Evolutionary conservation across 2,113 vertebrate genomes (phyloP), one percentile per base, ranked within the genome.

Genomic region (Syrrhaptes paradoxus): DNA sequence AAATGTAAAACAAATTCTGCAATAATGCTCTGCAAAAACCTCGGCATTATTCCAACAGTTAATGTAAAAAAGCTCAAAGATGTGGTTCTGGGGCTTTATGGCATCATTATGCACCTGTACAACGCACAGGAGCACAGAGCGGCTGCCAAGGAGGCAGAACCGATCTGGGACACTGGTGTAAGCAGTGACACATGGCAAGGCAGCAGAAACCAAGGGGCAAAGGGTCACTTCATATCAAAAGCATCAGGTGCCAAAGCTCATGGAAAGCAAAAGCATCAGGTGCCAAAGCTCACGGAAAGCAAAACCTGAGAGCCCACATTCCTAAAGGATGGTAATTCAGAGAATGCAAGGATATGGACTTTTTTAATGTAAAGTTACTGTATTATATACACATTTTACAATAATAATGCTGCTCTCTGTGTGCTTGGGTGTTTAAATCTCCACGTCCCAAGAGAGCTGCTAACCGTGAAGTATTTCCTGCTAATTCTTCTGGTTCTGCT

Each of bases 41-140:
- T 24, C 1, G 0, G 22, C 2, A 1, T 67, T 76, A 76, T 61
- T 79, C 49, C 0, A 0, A 54, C 32, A 34, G 28, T 57, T 43
- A 52, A 52, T 1, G 19, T 19, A 72, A 79, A 76, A 77, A 77
- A 13, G 31, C 45, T 93, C 41, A 61, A 66, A 80, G 68, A 49
- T 6, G n/a, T 0, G 9, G 9, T 41, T 52, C 24, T 38, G n/a
- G 25, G 59, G 59, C 21, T 70, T 57, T 36, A 62, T 14, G 61
- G 76, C 57, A 75, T 10, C 22, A 20, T 46, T 68, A 31, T 61
- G 61, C 2, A 3, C 24, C 38, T 2, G 1, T 31, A 58, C 18
- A 43, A 63, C 26, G 46, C 49, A 29, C 0, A 17, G 41, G 57
- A 79, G 57, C 51, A 28, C 25, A 51, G 43, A 19, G 24, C 10